Conservation (phyloP, 2,113 vertebrate genomes). For the Psettodes erumei region DNA sequence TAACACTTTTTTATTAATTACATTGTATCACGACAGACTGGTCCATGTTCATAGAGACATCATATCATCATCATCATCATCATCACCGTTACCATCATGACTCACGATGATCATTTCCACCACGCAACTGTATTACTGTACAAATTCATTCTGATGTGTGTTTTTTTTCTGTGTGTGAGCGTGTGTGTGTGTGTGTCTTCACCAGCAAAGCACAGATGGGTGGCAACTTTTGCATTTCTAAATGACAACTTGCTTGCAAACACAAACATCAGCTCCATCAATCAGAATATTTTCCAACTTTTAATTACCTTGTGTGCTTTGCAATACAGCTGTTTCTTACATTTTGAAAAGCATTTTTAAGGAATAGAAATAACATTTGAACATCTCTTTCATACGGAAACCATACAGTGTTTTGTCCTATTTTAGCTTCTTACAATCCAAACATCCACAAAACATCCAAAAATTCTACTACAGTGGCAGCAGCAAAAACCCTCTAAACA, state of each 20-base stretch:
- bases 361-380: slow-evolving; percentile 34
- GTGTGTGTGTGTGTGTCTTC: slow-evolving; percentile 24
- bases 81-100: slow-evolving; percentile 53
- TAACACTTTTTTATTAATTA: slow-evolving; percentile 95
- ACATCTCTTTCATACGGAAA: slow-evolving; percentile 28
- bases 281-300: slow-evolving; percentile 45
- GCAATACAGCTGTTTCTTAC: slow-evolving; percentile 45
- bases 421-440: slow-evolving; percentile 24
- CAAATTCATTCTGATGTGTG: slow-evolving; percentile 44
- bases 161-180: slow-evolving; percentile 16
- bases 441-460: slow-evolving; percentile 24
- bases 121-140: slow-evolving; percentile 45
- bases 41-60: slow-evolving; percentile 88
- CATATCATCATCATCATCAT: slow-evolving; percentile 57
- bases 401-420: slow-evolving; percentile 8
- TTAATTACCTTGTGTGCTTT: slow-evolving; percentile 66
- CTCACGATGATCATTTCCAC: slow-evolving; percentile 53
- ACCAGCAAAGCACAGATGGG: slow-evolving; percentile 37
- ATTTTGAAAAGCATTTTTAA: slow-evolving; percentile 38
- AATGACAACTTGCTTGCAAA: slow-evolving; percentile 31
- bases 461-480: background rate
- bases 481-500: slow-evolving; percentile 27
- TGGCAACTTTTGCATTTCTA: slow-evolving; percentile 15
- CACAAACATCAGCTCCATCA: slow-evolving; percentile 34
- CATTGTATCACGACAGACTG: slow-evolving; percentile 94